Base-by-base conservation (phyloP, 2,113 vertebrate genomes). In the Macaca nemestrina region DNA sequence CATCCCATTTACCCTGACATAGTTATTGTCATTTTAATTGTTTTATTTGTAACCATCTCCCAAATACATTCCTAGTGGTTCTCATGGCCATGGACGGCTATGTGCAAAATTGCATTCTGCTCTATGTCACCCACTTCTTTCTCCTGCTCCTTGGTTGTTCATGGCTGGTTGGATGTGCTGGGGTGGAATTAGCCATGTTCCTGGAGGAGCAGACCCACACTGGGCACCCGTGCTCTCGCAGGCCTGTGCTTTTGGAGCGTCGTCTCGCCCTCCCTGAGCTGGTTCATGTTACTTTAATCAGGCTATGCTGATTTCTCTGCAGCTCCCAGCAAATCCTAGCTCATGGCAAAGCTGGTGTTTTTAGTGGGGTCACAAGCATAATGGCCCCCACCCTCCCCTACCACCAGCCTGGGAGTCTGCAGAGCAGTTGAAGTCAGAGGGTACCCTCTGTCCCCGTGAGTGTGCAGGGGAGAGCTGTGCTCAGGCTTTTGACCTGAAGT, bases 351-450 rank as follows among this genome's bases (percentile, higher is more conserved):
- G 40, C 48, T 27, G 59, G 35, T 80, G 50, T 78, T 73, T 86
- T 45, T 8, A 17, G 1, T 10, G 3, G 72, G 38, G 45, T 27
- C 48, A 8, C 17, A 10, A 5, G 4, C 3, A 3, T 30, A 0
- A 8, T 23, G 52, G 6, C 3, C 10, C 25, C 4, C 5, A 4
- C 70, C 70, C 4, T 68, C 1, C 30, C 2, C n/a, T 14, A 6
- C 76, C 8, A 5, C 14, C 40, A 6, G 80, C 67, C 50, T 73
- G 68, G 40, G 68, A 40, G 18, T 57, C 86, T 12, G 4, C 59
- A 57, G 67, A 64, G 50, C 67, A 45, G 75, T 57, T 17, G 14
- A 38, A 13, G 32, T 16, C 38, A 12, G n/a, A 52, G 52, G 20
- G 73, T 8, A 5, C 67, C 22, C 57, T 30, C 10, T 8, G n/a